Percentiles rank a stretch among this genome's conserved stretches.
Conservation (phyloP, 2,797 vertebrate genomes). For the Coregonus sp. region DNA sequence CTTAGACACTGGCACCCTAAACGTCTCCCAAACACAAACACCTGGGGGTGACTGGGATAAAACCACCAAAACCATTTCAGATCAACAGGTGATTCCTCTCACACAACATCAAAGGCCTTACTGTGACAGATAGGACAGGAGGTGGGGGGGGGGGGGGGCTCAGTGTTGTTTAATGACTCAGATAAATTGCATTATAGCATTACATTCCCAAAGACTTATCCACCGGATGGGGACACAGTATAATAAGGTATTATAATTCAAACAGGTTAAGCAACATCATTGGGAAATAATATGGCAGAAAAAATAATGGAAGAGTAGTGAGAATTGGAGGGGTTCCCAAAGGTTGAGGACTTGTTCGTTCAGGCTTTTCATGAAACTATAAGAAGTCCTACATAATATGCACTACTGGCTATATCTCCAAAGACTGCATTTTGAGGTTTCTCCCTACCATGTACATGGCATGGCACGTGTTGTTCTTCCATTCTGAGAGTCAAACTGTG, state of each 20-base stretch:
- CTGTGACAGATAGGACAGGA: constrained; percentile 10
- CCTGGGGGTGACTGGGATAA: constrained; percentile 41
- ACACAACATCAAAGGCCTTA: constrained; percentile 21
- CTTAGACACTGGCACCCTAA: constrained; percentile 57
- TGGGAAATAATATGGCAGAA: background rate
- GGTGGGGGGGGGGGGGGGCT: too few relatives aligned
- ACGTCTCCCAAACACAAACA: constrained; percentile 43
- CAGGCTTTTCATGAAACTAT: background rate
- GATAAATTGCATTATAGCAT: background rate
- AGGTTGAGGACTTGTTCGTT: background rate
- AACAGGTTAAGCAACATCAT: too few relatives aligned
- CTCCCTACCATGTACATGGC: background rate
- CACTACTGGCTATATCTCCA: background rate
- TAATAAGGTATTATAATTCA: too few relatives aligned
- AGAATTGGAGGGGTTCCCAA: background rate
- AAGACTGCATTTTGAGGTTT: background rate
- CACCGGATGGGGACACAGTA: too few relatives aligned
- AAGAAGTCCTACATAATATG: background rate
- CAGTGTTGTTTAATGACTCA: background rate
- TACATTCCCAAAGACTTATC: too few relatives aligned
- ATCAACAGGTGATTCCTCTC: constrained; percentile 32
- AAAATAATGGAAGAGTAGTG: background rate
- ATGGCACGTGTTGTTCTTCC: background rate
- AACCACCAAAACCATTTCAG: constrained; percentile 32
- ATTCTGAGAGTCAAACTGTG: background rate